Conservation (phyloP, 2,113 vertebrate genomes). For the Thunnus thynnus region DNA sequence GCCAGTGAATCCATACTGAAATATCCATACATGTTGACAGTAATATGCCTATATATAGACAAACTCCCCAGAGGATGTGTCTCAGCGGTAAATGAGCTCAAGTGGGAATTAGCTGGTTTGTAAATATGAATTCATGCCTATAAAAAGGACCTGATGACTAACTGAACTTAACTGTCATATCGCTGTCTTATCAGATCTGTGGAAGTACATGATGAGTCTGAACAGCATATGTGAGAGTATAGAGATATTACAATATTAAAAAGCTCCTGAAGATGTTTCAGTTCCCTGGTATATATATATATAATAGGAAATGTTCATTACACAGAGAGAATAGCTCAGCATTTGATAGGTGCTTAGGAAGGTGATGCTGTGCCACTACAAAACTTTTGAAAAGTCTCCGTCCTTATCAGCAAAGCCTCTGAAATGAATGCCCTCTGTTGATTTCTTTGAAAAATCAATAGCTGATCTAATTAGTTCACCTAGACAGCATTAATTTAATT, state of each 20-base stretch:
- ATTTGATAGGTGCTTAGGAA: background rate
- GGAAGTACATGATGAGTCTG: background rate
- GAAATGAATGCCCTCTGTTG: constrained; percentile 51
- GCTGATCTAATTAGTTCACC: constrained; percentile 59
- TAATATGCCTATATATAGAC: constrained; percentile 36
- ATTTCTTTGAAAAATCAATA: constrained; percentile 58
- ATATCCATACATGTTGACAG: constrained; percentile 37
- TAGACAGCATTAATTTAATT: constrained; percentile 41
- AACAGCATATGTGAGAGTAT: background rate
- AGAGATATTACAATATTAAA: constrained; percentile 4
- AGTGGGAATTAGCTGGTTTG: constrained; percentile 41
- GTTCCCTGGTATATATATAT: background rate
- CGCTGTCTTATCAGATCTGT: constrained; percentile 1
- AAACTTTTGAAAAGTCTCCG: constrained; percentile 17
- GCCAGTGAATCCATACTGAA: constrained; percentile 42
- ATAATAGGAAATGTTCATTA: background rate
- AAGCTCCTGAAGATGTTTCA: background rate
- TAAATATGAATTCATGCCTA: constrained; percentile 21
- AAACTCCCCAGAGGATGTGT: background rate
- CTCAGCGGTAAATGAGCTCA: background rate
- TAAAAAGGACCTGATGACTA: background rate
- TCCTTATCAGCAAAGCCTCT: constrained; percentile 30
- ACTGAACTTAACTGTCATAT: constrained; percentile 12
- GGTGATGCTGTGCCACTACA: background rate
- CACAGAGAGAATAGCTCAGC: background rate